Conservation (phyloP, 2,113 vertebrate genomes). For the Carassius carassius region DNA sequence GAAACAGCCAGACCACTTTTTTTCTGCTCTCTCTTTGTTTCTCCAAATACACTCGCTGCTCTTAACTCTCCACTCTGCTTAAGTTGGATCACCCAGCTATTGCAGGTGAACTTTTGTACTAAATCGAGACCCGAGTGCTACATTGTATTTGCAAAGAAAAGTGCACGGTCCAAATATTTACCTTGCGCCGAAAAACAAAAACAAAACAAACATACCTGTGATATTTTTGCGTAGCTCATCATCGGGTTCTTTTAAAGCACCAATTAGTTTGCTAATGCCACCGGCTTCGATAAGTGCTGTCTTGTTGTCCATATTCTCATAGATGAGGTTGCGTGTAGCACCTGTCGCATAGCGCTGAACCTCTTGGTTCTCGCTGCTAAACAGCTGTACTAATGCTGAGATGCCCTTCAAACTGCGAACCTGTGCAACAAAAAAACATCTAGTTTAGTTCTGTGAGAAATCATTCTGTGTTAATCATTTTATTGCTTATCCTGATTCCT, state of each 20-base stretch:
- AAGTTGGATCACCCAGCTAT: neutral
- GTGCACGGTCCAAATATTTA: neutral
- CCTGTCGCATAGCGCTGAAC: conserved; percentile 91
- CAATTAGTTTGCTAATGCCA: conserved; percentile 83
- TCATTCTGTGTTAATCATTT: neutral
- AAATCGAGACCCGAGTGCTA: neutral
- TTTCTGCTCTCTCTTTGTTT: neutral
- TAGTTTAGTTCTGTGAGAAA: neutral
- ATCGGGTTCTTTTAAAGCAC: conserved; percentile 78
- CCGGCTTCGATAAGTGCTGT: conserved; percentile 85
- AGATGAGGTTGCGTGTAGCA: conserved; percentile 93
- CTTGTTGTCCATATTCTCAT: conserved; percentile 90
- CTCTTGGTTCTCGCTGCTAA: conserved; percentile 88
- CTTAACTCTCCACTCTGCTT: conserved; percentile 17
- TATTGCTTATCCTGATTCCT: neutral
- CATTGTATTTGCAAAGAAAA: neutral
- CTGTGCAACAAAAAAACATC: conserved; percentile 63
- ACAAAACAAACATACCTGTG: conserved; percentile 77
- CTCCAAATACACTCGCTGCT: neutral
- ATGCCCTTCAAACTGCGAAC: conserved; percentile 87
- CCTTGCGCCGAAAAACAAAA: too few species aligned
- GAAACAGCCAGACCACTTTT: conserved; percentile 36
- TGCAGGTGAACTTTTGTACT: neutral
- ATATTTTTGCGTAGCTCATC: conserved; percentile 93
- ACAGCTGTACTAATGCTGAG: conserved; percentile 87